Evolutionary conservation across 2,797 vertebrate genomes (phyloP).

Genomic region (Cryptoblepharus egeriae): DNA sequence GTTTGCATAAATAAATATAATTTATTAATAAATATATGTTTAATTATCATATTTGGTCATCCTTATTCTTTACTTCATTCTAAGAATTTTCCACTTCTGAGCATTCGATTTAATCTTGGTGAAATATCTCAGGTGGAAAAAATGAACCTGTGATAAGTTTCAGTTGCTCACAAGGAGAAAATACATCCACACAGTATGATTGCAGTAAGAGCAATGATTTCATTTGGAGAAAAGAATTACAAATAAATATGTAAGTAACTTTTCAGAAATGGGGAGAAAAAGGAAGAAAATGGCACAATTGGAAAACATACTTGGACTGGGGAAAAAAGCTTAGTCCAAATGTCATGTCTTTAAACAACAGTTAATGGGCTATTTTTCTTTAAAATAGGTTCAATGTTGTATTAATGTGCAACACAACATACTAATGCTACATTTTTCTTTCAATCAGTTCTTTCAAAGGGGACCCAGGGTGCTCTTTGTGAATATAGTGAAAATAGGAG

Average conservation of each 20-base stretch:
- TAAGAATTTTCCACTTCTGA: too few relatives aligned
- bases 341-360: background rate
- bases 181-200: too few relatives aligned
- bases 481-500: background rate
- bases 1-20: too few relatives aligned
- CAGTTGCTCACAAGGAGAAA: background rate
- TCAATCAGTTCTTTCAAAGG: background rate
- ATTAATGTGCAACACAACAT: background rate
- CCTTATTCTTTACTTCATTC: background rate
- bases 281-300: background rate
- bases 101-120: too few relatives aligned
- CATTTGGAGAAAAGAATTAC: background rate
- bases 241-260: background rate
- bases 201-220: background rate
- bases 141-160: background rate
- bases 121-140: background rate
- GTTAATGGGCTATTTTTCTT: background rate
- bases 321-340: background rate
- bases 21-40: too few relatives aligned
- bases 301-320: constrained; percentile 26
- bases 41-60: background rate
- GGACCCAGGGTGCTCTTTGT: background rate
- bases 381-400: constrained; percentile 30
- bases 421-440: background rate
- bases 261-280: background rate